These are phyloP conservation scores for Hymenopus coronatus DNA, from an alignment of 2,888 invertebrate species.

Conservation along the genomic window DNA sequence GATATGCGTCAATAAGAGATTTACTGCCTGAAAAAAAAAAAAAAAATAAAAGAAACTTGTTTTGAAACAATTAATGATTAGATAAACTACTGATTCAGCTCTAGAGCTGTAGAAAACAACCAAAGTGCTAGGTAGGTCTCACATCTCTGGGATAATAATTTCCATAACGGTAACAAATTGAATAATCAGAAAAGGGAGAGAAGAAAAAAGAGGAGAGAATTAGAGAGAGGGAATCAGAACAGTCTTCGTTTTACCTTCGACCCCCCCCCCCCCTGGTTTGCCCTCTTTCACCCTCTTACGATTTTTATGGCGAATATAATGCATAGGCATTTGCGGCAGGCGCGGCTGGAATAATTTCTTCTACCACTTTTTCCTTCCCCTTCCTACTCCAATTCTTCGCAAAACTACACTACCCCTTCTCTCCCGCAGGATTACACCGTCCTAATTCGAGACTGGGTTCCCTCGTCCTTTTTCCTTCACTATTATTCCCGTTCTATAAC, in stretches of 20 bases:
- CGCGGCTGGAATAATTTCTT: slow-evolving; percentile 7
- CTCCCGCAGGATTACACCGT: slow-evolving; percentile 20
- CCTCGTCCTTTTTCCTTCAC: background rate
- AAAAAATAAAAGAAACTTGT: too few species aligned
- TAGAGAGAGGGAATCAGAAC: background rate
- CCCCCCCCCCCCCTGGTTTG: background rate
- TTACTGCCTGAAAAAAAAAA: background rate
- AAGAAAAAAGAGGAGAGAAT: background rate
- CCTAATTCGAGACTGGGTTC: slow-evolving; percentile 20
- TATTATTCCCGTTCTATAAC: slow-evolving; percentile 19
- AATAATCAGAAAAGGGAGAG: slow-evolving; percentile 24
- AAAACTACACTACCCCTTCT: background rate
- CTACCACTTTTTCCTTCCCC: background rate
- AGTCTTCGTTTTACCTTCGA: background rate
- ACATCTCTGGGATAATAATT: background rate
- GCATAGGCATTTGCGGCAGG: slow-evolving; percentile 18
- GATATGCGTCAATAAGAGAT: too few species aligned
- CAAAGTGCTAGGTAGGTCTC: background rate
- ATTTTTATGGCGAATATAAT: slow-evolving; percentile 29
- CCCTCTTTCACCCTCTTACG: slow-evolving; percentile 28
- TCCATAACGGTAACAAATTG: slow-evolving; percentile 30
- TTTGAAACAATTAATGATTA: background rate
- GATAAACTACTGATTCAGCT: background rate
- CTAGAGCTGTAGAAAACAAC: background rate
- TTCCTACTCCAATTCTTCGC: background rate